Evolutionary conservation across 2,113 vertebrate genomes (phyloP), one percentile per base, ranked within the genome.

Genomic region (Antennarius striatus): DNA sequence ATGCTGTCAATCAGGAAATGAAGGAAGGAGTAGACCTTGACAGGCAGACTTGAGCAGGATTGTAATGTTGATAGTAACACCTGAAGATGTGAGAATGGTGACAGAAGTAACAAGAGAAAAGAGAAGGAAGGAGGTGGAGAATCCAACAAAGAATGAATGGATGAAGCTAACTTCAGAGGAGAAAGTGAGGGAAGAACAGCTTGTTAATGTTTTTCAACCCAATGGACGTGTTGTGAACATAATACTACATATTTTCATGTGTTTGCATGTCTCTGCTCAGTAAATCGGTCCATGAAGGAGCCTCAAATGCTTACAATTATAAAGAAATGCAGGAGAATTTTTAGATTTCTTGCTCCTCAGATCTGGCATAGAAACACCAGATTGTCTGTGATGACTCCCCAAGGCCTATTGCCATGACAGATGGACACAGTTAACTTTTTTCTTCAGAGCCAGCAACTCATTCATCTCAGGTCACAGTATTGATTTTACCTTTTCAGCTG

Each of bases 101-200:
- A 68, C 53, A 60, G 63, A 71, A 66, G 63, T 63, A 75, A 51
- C 36, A 77, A 66, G 63, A 76, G 28, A 29, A 32, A 56, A 61
- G 62, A 45, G 72, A 59, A 29, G 28, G 39, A 39, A 9, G 8
- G 32, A 1, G 61, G 46, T 5, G 2, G n/a, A 67, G 40, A 63
- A 40, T 30, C 53, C 52, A 75, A 16, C 13, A 11, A 39, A 43
- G 54, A 73, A 77, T 10, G 13, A 71, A 59, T 46, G 47, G 42
- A 52, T 56, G 49, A 46, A 55, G 65, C 48, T 29, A 10, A 61
- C 39, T 50, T 50, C 68, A 51, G 58, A 36, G 47, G 65, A 50
- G 58, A 67, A 51, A 75, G 56, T 14, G 73, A 61, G 79, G 86
- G 82, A 86, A 84, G 88, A 85, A 61, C 73, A 14, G 32, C 46